These are phyloP conservation scores for Corvus hawaiiensis DNA, from an alignment of 2,113 vertebrate genomes.

Conservation along the genomic window DNA sequence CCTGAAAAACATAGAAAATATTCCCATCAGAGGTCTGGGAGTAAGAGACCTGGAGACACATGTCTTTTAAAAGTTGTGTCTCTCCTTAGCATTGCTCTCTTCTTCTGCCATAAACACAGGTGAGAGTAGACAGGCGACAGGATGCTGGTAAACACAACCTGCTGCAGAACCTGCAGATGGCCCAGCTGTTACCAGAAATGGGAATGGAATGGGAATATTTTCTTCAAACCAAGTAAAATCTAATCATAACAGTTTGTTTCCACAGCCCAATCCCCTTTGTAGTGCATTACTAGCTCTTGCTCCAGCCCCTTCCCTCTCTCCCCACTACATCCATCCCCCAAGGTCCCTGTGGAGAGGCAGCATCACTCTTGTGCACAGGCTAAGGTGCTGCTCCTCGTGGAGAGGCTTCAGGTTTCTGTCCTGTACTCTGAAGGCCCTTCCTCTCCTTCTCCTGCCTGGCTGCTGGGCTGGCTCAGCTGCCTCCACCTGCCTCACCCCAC, in stretches of 20 bases:
- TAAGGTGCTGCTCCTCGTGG: background rate
- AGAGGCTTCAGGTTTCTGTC: background rate
- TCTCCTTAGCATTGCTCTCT: background rate
- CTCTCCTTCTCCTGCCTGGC: background rate
- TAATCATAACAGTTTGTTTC: background rate
- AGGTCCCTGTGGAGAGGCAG: background rate
- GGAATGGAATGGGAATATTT: background rate
- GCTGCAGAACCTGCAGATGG: background rate
- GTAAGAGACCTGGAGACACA: background rate
- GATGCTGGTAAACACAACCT: background rate
- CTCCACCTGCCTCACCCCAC: background rate
- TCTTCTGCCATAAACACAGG: background rate
- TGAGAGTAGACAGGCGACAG: rapidly evolving
- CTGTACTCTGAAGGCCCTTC: background rate
- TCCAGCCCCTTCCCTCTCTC: background rate
- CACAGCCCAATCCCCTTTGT: background rate
- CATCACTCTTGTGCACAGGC: background rate
- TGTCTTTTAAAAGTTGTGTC: background rate
- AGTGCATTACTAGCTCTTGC: background rate
- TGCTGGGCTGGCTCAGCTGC: background rate
- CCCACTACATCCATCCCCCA: background rate
- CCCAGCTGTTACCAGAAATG: background rate
- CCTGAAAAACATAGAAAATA: background rate
- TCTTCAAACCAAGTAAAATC: background rate
- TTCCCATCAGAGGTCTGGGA: background rate